A percentile compares a stretch with the other conserved stretches of the same genome.
These are phyloP conservation scores for Protodeltote pygarga DNA, from an alignment of 2,888 invertebrate genomes.

Conservation along the genomic window DNA sequence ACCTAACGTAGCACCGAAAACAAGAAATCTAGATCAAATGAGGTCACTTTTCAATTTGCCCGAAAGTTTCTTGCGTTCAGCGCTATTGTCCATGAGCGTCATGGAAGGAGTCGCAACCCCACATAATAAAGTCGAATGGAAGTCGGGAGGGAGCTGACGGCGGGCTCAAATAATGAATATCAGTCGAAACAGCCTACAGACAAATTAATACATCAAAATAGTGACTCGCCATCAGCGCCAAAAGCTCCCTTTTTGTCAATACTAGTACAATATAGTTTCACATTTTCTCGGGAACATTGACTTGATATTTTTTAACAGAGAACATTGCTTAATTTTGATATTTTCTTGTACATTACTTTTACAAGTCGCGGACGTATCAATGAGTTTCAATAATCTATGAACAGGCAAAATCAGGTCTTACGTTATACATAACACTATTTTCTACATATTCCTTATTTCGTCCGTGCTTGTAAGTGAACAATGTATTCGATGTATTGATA, in stretches of 20 bases:
- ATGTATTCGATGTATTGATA: slow-evolving; percentile 45
- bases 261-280: slow-evolving; percentile 21
- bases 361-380: slow-evolving; percentile 42
- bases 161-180: slow-evolving; percentile 56
- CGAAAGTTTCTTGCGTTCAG: slow-evolving; percentile 32
- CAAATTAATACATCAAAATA: slow-evolving; percentile 53
- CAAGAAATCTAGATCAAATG: slow-evolving; percentile 37
- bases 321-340: slow-evolving; percentile 11
- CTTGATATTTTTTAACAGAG: slow-evolving; percentile 8
- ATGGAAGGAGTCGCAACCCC: slow-evolving; percentile 31
- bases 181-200: slow-evolving; percentile 45
- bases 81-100: slow-evolving; percentile 25
- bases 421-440: slow-evolving; percentile 31
- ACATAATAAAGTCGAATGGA: slow-evolving; percentile 31
- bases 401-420: slow-evolving; percentile 43
- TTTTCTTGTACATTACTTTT: slow-evolving; percentile 14
- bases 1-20: slow-evolving; percentile 33
- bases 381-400: slow-evolving; percentile 26
- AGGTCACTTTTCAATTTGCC: slow-evolving; percentile 32
- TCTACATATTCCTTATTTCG: slow-evolving; percentile 28
- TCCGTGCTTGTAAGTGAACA: slow-evolving; percentile 35
- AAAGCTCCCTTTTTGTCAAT: slow-evolving; percentile 26
- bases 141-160: slow-evolving; percentile 56
- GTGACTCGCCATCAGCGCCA: slow-evolving; percentile 46
- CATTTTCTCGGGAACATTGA: slow-evolving; percentile 32